Conservation (phyloP, 2,113 vertebrate species). For the Eira barbara region DNA sequence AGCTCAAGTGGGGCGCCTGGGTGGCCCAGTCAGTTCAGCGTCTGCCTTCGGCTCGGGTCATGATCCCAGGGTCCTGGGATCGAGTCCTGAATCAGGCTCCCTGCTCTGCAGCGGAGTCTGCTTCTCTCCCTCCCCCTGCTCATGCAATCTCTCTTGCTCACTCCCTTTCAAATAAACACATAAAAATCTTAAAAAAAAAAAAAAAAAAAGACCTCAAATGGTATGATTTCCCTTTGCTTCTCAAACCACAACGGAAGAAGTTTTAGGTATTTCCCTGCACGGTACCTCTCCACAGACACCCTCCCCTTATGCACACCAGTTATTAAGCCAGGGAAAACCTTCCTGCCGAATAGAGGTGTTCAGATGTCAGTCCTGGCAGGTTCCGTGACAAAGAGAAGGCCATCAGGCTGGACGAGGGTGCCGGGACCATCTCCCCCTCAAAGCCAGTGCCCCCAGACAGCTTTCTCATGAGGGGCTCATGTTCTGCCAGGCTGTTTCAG, state of each 20-base stretch:
- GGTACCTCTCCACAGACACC: neutral
- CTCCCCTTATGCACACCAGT: no score
- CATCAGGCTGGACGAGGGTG: no score
- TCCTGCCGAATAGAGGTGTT: neutral
- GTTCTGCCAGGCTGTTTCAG: fast-evolving
- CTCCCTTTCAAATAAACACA: neutral
- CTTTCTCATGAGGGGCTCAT: neutral
- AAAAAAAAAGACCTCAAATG: neutral
- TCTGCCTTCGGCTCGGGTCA: neutral
- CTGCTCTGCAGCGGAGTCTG: neutral
- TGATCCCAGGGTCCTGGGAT: neutral
- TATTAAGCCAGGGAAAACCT: neutral
- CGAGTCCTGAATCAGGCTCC: neutral
- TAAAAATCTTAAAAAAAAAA: neutral
- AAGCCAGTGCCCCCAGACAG: neutral
- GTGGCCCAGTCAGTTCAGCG: neutral
- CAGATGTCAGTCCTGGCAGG: neutral
- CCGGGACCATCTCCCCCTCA: neutral
- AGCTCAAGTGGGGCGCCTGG: neutral
- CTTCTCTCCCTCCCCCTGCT: neutral
- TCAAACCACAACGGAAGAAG: neutral
- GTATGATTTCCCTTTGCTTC: neutral
- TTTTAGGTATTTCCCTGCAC: neutral
- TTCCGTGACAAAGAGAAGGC: neutral
- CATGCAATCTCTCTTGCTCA: neutral